Conservation (phyloP, 2,113 vertebrate species). For the Perca schrenkii region DNA sequence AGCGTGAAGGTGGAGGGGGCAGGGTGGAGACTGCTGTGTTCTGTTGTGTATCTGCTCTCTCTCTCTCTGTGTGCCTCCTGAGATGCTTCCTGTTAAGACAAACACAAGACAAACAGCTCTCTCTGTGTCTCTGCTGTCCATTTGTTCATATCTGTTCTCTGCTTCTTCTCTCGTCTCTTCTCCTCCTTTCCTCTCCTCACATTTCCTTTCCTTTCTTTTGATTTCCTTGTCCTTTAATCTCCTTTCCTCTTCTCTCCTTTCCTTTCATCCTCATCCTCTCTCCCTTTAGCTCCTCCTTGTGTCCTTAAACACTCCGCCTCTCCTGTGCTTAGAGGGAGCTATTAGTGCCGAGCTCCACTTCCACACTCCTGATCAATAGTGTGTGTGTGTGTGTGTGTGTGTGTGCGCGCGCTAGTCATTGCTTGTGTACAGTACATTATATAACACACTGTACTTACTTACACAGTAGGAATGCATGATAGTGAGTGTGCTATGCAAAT, state of each 20-base stretch:
- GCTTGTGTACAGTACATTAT: background rate
- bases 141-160: slow-evolving; percentile 1
- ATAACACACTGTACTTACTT: background rate
- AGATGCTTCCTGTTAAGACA: slow-evolving; percentile 73
- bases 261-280: background rate
- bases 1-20: slow-evolving; percentile 22
- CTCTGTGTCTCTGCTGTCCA: slow-evolving; percentile 48
- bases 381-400: slow-evolving; percentile 19
- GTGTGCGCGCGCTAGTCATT: background rate
- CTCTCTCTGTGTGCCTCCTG: slow-evolving; percentile 47
- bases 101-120: slow-evolving; percentile 74
- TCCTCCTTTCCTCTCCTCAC: background rate
- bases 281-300: slow-evolving; percentile 1
- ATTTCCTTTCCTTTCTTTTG: background rate
- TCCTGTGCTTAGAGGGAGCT: slow-evolving; percentile 55
- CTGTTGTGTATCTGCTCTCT: slow-evolving; percentile 60
- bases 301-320: slow-evolving; percentile 65
- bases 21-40: slow-evolving; percentile 55
- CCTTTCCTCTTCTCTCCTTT: background rate
- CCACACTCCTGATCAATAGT: slow-evolving; percentile 58
- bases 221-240: background rate
- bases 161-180: background rate
- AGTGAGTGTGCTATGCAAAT: slow-evolving; percentile 48
- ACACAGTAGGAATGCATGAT: background rate
- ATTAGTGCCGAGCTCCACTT: slow-evolving; percentile 64